These are phyloP conservation scores for Ifrita kowaldi DNA, from an alignment of 2,113 vertebrate genomes.

Conservation along the genomic window DNA sequence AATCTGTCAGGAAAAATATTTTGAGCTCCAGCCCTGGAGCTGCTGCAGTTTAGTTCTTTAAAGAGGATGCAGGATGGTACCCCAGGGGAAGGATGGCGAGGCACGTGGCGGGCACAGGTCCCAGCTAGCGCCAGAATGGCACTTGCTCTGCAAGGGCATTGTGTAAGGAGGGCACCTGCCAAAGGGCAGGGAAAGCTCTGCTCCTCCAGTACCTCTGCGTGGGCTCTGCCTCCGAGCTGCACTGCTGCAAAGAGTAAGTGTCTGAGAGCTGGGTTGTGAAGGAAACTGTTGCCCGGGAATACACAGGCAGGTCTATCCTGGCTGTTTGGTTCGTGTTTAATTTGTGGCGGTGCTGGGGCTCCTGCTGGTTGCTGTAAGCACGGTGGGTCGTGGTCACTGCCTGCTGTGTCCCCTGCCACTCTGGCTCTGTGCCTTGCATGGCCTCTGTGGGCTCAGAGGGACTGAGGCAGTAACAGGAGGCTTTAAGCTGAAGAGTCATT, in stretches of 20 bases:
- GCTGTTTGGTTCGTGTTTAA: not conserved
- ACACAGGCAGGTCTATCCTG: fast-evolving
- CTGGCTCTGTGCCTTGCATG: not conserved
- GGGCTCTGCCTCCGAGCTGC: not conserved
- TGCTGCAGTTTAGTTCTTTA: not conserved
- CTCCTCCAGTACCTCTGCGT: not conserved
- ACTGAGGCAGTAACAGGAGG: not conserved
- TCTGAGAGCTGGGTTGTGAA: not conserved
- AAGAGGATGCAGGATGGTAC: not conserved
- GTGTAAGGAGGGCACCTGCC: fast-evolving
- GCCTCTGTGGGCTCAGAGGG: not conserved
- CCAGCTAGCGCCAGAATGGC: fast-evolving
- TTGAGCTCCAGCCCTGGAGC: not conserved
- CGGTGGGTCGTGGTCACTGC: not conserved
- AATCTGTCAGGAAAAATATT: not conserved
- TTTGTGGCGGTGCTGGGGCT: not conserved
- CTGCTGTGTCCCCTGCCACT: not conserved
- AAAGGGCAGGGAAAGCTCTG: not conserved
- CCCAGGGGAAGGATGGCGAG: not conserved
- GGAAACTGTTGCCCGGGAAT: not conserved
- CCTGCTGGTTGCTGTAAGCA: not conserved
- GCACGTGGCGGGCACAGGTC: not conserved
- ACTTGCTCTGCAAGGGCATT: not conserved
- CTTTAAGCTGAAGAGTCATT: not conserved
- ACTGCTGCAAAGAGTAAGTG: not conserved